Percentiles rank a stretch among this genome's conserved stretches.
Evolutionary conservation across 1,140 invertebrate species (phyloP).

Genomic region (Sipha flava): DNA sequence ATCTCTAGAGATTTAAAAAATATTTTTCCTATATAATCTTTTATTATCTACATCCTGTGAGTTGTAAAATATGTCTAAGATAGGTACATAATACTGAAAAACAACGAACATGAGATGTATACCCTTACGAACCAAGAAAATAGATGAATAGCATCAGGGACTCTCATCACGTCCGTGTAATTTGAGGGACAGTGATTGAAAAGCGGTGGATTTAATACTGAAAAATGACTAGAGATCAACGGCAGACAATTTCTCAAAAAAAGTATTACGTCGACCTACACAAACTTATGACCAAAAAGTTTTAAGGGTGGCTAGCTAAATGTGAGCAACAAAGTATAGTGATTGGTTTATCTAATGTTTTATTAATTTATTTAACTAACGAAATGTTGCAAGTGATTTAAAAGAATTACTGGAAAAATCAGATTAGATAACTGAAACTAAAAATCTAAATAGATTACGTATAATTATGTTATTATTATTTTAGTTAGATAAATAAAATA

Average conservation of each 20-base stretch:
- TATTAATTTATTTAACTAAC: neutral
- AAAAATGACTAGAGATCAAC: conserved; percentile 22
- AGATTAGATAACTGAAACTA: too few relatives aligned
- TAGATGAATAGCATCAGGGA: conserved; percentile 19
- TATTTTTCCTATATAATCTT: neutral
- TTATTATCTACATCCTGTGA: neutral
- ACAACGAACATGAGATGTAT: neutral
- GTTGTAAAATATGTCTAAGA: neutral
- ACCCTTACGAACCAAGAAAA: neutral
- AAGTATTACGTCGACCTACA: neutral
- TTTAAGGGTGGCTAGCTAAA: neutral
- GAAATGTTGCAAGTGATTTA: neutral
- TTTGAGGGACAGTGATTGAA: conserved; percentile 29
- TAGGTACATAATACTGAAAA: conserved; percentile 18
- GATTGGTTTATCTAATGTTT: neutral
- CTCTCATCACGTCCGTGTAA: conserved; percentile 32
- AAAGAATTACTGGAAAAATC: too few relatives aligned
- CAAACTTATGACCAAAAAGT: neutral
- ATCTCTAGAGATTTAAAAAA: neutral
- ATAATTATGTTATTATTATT: too few relatives aligned
- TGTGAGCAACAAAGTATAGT: neutral
- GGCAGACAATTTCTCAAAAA: neutral
- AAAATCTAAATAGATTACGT: too few relatives aligned
- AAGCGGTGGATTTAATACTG: conserved; percentile 27
- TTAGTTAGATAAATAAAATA: too few relatives aligned